Percentiles rank a stretch among this genome's conserved stretches.
Evolutionary conservation across 2,113 vertebrate genomes (phyloP).

Genomic region (Labeo catla): DNA sequence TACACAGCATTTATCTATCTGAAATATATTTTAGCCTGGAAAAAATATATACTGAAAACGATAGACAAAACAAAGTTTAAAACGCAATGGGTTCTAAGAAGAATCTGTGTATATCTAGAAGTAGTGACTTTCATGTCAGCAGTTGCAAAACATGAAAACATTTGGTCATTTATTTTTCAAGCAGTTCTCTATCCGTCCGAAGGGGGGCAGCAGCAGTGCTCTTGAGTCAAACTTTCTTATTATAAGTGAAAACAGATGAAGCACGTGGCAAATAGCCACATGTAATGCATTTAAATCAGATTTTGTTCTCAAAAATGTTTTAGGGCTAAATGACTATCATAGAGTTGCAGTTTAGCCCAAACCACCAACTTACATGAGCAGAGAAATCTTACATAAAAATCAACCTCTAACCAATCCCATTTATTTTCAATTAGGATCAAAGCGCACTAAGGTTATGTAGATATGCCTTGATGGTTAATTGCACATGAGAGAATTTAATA

Average conservation of each 20-base stretch:
- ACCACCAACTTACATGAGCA: conserved; percentile 4
- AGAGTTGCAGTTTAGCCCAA: conserved; percentile 7
- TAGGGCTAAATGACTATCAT: conserved; percentile 34
- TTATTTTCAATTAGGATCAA: background rate
- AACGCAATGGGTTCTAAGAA: background rate
- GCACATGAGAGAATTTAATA: conserved; percentile 12
- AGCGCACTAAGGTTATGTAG: background rate
- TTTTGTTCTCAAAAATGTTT: conserved; percentile 38
- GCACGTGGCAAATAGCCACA: conserved; percentile 35
- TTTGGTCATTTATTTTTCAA: background rate
- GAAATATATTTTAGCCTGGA: background rate
- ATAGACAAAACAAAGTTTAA: background rate
- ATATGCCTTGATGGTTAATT: conserved; percentile 5
- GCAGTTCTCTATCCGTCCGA: background rate
- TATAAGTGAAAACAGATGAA: conserved; percentile 51
- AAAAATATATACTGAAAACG: background rate
- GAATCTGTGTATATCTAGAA: background rate
- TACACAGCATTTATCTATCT: background rate
- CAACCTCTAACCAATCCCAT: background rate
- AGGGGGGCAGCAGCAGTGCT: conserved; percentile 14
- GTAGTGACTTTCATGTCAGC: background rate
- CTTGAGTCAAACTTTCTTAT: background rate
- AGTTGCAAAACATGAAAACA: background rate
- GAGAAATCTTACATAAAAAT: background rate
- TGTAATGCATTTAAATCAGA: conserved; percentile 45